Conservation (phyloP, 2,113 vertebrate species). For the Tympanuchus pallidicinctus region DNA sequence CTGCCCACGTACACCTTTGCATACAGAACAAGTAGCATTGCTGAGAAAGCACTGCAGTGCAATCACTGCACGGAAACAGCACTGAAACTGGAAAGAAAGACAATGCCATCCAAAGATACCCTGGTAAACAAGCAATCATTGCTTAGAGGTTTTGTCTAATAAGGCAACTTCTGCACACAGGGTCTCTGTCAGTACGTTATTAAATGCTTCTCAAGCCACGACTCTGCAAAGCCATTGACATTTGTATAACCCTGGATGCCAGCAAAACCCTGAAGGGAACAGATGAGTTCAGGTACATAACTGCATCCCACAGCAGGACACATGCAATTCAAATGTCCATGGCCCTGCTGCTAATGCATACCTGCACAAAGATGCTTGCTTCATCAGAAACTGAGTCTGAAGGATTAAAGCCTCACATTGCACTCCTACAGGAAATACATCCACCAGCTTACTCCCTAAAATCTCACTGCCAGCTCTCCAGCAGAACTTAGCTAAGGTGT, state of each 20-base stretch:
- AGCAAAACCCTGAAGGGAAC: neutral
- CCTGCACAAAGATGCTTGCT: neutral
- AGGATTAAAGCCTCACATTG: neutral
- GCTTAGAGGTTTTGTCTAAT: too few relatives aligned
- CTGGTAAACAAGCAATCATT: neutral
- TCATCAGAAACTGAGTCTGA: neutral
- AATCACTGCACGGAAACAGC: neutral
- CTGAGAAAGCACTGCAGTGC: neutral
- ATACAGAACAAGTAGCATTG: neutral
- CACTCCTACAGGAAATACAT: neutral
- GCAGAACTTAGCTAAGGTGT: neutral
- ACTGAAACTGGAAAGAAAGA: neutral
- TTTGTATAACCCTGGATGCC: neutral
- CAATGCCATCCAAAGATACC: neutral
- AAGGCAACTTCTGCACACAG: neutral
- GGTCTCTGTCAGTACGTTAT: neutral
- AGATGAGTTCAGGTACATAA: too few relatives aligned
- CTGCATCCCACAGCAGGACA: neutral
- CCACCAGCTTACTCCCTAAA: neutral
- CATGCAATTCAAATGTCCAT: too few relatives aligned
- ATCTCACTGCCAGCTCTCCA: neutral
- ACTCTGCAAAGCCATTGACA: neutral
- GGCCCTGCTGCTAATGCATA: neutral
- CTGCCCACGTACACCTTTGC: neutral
- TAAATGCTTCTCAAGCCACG: neutral